A percentile compares a stretch with the other conserved stretches of the same genome.
Conservation (phyloP, 2,888 invertebrate species). For the Rotaria socialis region DNA sequence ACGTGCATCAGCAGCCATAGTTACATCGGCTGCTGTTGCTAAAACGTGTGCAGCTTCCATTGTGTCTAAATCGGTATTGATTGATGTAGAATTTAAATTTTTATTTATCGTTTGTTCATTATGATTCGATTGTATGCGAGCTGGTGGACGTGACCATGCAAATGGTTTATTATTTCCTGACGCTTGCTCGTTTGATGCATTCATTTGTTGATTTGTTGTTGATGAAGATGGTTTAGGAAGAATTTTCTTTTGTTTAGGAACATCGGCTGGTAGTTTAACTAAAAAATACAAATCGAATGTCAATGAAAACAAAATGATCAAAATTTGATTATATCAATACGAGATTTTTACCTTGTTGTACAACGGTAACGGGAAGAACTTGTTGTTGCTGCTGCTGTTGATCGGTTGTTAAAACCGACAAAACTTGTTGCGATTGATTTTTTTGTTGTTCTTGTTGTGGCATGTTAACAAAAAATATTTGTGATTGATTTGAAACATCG, state of each 20-base stretch:
- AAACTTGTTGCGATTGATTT: neutral
- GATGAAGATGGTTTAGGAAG: conserved; percentile 20
- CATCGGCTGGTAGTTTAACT: neutral
- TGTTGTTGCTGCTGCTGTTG: neutral
- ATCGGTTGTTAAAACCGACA: neutral
- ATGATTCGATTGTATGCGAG: neutral
- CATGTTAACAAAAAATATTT: conserved; percentile 27
- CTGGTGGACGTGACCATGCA: neutral
- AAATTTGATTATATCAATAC: too few relatives aligned
- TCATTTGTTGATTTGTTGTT: neutral
- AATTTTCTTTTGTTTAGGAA: neutral
- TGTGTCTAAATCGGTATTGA: neutral
- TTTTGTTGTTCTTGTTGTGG: neutral
- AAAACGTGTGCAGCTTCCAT: conserved; percentile 18
- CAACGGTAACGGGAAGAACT: neutral
- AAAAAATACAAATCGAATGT: neutral
- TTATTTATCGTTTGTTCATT: neutral
- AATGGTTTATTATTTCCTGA: neutral
- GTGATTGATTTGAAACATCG: too few relatives aligned
- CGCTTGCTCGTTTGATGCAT: neutral
- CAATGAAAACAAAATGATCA: too few relatives aligned
- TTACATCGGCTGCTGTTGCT: neutral
- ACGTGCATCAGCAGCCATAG: neutral
- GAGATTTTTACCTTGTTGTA: conserved; percentile 13
- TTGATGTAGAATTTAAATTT: neutral